These are phyloP conservation scores for Syritta pipiens DNA, from an alignment of 2,888 invertebrate genomes.

Conservation along the genomic window DNA sequence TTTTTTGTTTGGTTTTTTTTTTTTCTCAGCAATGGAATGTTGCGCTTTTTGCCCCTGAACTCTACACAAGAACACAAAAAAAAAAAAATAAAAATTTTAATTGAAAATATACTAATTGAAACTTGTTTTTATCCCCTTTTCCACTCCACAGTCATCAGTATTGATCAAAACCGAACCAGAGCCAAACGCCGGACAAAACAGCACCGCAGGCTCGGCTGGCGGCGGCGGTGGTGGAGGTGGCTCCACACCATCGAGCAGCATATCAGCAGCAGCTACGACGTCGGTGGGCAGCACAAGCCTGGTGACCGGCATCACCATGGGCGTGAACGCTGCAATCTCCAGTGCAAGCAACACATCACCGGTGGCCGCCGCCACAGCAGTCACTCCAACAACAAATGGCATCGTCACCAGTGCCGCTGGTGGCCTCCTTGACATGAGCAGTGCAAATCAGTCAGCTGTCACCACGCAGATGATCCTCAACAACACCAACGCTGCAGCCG, in stretches of 20 bases:
- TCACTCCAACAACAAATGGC: conserved; percentile 69
- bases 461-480: conserved; percentile 66
- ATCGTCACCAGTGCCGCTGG: conserved; percentile 57
- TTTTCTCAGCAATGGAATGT: conserved; percentile 55
- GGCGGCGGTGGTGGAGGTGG: conserved; percentile 76
- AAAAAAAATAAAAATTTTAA: background rate
- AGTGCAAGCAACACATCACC: conserved; percentile 66
- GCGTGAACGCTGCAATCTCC: conserved; percentile 60
- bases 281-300: conserved; percentile 65
- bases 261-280: conserved; percentile 66
- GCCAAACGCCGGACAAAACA: conserved; percentile 74
- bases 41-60: conserved; percentile 37
- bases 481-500: conserved; percentile 61
- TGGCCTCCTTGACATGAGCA: conserved; percentile 60
- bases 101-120: background rate
- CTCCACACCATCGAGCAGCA: conserved; percentile 65
- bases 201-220: conserved; percentile 76
- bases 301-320: conserved; percentile 59
- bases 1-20: too few relatives aligned
- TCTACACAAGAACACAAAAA: background rate
- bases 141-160: conserved; percentile 75
- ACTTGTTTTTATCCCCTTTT: conserved; percentile 18
- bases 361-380: conserved; percentile 64
- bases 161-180: conserved; percentile 82
- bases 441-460: conserved; percentile 62